Conservation (phyloP, 1,140 invertebrate species). For the Magallana gigas region DNA sequence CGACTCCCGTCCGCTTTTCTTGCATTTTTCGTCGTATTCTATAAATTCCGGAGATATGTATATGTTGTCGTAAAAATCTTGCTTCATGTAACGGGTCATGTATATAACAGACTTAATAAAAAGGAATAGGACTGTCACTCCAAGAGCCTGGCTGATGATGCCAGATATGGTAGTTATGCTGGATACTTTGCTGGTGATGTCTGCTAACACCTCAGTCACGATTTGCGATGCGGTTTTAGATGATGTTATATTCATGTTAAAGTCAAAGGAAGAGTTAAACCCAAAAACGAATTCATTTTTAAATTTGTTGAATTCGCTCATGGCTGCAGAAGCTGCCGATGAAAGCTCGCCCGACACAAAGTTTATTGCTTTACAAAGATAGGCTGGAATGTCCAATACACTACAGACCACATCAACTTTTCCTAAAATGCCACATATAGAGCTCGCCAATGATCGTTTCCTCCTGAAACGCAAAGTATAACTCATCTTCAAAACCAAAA, state of each 20-base stretch:
- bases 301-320: slow-evolving; percentile 14
- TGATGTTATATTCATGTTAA: slow-evolving; percentile 23
- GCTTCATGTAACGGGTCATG: slow-evolving; percentile 20
- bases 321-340: neutral
- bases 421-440: slow-evolving; percentile 27
- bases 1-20: neutral
- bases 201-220: neutral
- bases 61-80: slow-evolving; percentile 40
- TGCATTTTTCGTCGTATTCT: slow-evolving; percentile 27
- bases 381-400: slow-evolving; percentile 1
- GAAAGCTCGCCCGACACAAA: neutral
- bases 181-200: slow-evolving; percentile 1
- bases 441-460: neutral
- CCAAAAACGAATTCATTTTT: slow-evolving; percentile 6
- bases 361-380: neutral
- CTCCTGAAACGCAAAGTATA: neutral
- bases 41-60: slow-evolving; percentile 36
- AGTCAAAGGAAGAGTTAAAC: neutral
- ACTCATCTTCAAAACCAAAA: too few relatives aligned
- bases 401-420: slow-evolving; percentile 1
- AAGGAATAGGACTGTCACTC: slow-evolving; percentile 24
- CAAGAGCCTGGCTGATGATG: neutral
- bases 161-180: neutral
- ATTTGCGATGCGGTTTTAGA: slow-evolving; percentile 39
- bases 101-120: slow-evolving; percentile 37